A percentile compares a stretch with the other conserved stretches of the same genome.
These are phyloP conservation scores for Megastigmus dorsalis DNA, from an alignment of 2,888 invertebrate genomes.

Conservation along the genomic window DNA sequence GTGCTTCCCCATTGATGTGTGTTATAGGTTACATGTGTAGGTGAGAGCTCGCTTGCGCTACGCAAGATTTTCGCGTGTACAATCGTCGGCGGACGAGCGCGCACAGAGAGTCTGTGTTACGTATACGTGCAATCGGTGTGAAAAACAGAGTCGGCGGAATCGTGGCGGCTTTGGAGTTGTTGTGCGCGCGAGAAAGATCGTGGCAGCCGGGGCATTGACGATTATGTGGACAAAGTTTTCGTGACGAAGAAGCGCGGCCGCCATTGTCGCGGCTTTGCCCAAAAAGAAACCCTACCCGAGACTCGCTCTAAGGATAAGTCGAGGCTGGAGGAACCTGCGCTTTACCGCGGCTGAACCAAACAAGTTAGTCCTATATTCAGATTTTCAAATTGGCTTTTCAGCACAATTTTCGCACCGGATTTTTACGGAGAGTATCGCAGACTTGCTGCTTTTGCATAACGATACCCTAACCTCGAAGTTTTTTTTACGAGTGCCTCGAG, in stretches of 20 bases:
- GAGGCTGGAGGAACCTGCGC: neutral
- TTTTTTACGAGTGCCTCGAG: no score
- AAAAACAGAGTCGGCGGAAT: no score
- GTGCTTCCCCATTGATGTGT: no score
- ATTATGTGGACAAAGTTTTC: constrained; percentile 34
- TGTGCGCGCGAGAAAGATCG: neutral
- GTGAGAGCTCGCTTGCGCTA: no score
- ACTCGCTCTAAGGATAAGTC: neutral
- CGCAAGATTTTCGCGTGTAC: no score
- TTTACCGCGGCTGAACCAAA: neutral
- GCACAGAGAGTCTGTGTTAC: neutral
- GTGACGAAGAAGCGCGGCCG: constrained; percentile 52
- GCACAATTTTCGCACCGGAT: no score
- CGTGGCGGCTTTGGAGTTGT: neutral
- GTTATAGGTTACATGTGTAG: no score
- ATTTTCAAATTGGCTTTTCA: neutral
- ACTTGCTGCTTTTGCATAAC: neutral
- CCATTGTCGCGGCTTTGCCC: constrained; percentile 52
- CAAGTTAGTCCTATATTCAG: neutral
- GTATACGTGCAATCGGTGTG: no score
- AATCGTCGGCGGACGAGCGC: neutral
- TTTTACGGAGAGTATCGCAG: no score
- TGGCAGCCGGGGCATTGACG: neutral
- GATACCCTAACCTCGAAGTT: constrained; percentile 34
- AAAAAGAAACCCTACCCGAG: constrained; percentile 34